Base-by-base conservation (phyloP, 2,888 invertebrate species). In the Melanotus villosus region DNA sequence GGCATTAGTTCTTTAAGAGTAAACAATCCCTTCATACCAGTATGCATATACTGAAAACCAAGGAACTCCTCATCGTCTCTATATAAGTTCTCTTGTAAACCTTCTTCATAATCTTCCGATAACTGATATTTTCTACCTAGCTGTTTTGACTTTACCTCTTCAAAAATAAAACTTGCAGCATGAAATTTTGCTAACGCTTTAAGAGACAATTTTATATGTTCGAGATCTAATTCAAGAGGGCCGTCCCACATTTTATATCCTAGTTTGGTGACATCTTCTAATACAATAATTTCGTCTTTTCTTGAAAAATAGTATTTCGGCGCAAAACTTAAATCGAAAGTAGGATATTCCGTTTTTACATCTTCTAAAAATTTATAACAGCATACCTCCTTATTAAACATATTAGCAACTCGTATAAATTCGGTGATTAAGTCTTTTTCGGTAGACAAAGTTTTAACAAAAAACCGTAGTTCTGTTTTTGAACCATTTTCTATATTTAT, bases 81-180 rank as follows among this genome's bases (percentile, higher is more conserved):
- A 79, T 85, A 85, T 0, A 83, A 76, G 63, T 84, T 83, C 74
- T 86, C 85, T 26, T 74, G 47, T 1, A 50, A 84, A 73, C 3
- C 76, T 78, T 77, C 67, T 0, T 78, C 70, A 70, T 80, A 82
- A 0, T 81, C 63, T n/a, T 83, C 77, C 2, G 68, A 36, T 0
- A 84, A 47, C 21, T 72, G 36, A 18, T 77, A 73, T 16, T 45
- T 38, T 54, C 62, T 68, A 59, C 75, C 52, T 63, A 60, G 0
- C 74, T 74, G 19, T 73, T 73, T 4, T 21, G 75, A 52, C 75
- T 34, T 64, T 1, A 16, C 19, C 32, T 30, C 43, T 34, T 64
- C 56, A 30, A 41, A 80, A 1, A 86, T 79, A 18, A 87, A 43
- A 16, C 76, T 75, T 21, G 74, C 74, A 4, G 80, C 77, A 68